phyloP scores from a whole-genome alignment of 2,113 vertebrate genomes.

The Pandion haliaetus region DNA sequence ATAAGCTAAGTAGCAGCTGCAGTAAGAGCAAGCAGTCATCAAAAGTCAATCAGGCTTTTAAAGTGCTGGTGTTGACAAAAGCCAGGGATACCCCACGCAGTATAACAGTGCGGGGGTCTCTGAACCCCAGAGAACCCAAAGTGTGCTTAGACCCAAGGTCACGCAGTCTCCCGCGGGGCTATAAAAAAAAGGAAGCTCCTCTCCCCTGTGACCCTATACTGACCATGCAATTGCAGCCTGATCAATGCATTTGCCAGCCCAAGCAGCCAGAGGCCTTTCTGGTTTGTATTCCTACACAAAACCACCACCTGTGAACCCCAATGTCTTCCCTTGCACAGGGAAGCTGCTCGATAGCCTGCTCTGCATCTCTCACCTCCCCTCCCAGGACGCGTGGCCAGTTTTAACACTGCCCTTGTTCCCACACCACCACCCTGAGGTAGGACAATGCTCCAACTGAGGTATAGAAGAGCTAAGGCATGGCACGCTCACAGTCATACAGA shows the following conservation, averaged over 20 bases:
- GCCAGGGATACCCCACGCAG: background rate
- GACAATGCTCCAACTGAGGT: rapidly evolving
- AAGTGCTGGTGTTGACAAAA: background rate
- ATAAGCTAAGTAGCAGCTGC: background rate
- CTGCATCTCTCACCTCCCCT: background rate
- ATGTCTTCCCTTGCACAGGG: rapidly evolving
- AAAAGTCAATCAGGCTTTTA: background rate
- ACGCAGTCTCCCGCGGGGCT: background rate
- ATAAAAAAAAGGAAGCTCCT: background rate
- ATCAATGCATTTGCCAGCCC: background rate
- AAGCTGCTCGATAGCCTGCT: too few relatives aligned
- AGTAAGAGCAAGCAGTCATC: background rate
- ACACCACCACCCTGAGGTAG: background rate
- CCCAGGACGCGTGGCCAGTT: background rate
- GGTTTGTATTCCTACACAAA: background rate
- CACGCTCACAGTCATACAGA: background rate
- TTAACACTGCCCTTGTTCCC: background rate
- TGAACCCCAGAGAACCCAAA: background rate
- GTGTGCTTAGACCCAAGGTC: background rate
- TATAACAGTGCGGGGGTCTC: background rate
- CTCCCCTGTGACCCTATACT: background rate
- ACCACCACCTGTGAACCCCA: background rate
- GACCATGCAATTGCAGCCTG: background rate
- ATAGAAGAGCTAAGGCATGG: background rate
- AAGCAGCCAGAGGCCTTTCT: background rate